Base-by-base conservation (phyloP, 2,797 vertebrate species). In the Tadarida brasiliensis region DNA sequence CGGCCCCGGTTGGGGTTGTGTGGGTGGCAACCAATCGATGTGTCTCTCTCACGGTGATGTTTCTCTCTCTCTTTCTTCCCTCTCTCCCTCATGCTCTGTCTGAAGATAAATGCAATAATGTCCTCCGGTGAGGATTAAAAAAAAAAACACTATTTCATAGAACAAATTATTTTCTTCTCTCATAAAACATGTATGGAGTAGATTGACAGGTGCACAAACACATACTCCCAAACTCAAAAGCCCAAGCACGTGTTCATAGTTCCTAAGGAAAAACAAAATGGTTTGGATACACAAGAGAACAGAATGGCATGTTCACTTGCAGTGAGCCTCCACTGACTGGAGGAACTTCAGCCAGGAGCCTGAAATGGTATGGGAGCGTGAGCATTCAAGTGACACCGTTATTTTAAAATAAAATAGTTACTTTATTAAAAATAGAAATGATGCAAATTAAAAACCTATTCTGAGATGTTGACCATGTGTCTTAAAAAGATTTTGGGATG, bases 361-460 rank as follows among this genome's bases (percentile, higher is more conserved):
- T 28, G 28, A 85, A 93, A 67, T 63, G 11, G 11, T 3, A 67
- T 24, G 49, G 54, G n/a, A 70, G 1, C 30, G 71, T 39, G 54
- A 87, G 16, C 39, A 85, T 84, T 94, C 28, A 54, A 84, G 73
- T 65, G 11, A 74, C 87, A 67, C 9, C 30, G 3, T 35, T 87
- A 47, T 85, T 96, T 83, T 19, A 88, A 94, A 90, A 59, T 57
- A 91, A 85, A 91, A 76, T 63, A 44, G 44, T 47, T 30, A 71
- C 14, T 77, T 81, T 63, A 77, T 85, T 57, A 84, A 92, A 51
- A 57, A 22, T 51, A 44, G 30, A 95, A 90, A 92, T 94, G 39
- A 80, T 49, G 8, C 44, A 73, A 85, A 92, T 61, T 92, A n/a
- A 33, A 83, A 92, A 67, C 17, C 28, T 63, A 76, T 39, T 24